These are phyloP conservation scores for Felis chaus DNA, from an alignment of 2,113 vertebrate species.

Conservation along the genomic window DNA sequence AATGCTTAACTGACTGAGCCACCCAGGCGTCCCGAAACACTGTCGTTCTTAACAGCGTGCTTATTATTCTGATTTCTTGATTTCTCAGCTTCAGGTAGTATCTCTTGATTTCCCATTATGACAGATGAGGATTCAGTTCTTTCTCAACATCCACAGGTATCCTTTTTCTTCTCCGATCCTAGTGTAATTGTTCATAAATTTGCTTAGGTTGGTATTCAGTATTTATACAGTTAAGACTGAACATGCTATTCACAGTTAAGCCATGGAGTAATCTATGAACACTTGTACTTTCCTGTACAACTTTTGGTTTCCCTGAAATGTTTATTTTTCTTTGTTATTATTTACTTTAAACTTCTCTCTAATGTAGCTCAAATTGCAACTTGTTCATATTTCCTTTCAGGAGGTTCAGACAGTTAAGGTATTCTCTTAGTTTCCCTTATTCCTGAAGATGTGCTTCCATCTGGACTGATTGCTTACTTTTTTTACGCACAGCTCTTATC, in stretches of 20 bases:
- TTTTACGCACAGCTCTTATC: background rate
- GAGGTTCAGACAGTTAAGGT: background rate
- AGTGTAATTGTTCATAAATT: background rate
- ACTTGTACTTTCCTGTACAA: background rate
- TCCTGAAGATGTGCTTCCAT: background rate
- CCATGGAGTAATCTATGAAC: background rate
- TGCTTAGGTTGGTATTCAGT: background rate
- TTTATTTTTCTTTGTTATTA: background rate
- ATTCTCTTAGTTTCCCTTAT: background rate
- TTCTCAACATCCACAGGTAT: background rate
- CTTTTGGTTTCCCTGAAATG: background rate
- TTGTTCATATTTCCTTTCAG: background rate
- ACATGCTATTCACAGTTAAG: background rate
- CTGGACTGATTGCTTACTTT: background rate
- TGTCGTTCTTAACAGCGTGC: background rate
- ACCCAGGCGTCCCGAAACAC: background rate
- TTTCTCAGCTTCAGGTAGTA: background rate
- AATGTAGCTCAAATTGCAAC: background rate
- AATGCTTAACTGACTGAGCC: too few relatives aligned
- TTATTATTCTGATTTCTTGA: background rate
- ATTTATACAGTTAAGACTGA: background rate
- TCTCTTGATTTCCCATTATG: constrained; percentile 2
- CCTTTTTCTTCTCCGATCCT: background rate
- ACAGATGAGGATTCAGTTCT: background rate
- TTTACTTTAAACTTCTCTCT: constrained; percentile 8